phyloP scores from a whole-genome alignment of 1,140 invertebrate genomes.

The Hyles euphorbiae region DNA sequence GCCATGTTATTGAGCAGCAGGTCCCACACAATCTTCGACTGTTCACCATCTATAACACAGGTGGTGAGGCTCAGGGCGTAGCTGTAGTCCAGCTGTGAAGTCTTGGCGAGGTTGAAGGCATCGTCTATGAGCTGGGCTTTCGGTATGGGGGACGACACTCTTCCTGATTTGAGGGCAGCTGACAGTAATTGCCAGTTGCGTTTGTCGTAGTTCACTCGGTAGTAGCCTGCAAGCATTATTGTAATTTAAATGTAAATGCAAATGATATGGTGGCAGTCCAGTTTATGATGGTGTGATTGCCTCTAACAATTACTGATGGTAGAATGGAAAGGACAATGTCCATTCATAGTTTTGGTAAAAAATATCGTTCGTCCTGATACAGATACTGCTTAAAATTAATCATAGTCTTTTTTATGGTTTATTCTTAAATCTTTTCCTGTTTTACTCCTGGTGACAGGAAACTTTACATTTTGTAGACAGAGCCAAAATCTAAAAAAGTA shows the following conservation, averaged over 20 bases:
- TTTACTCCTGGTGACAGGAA: too few relatives aligned
- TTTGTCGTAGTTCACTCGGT: slow-evolving; percentile 85
- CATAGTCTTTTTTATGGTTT: too few relatives aligned
- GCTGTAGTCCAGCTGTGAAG: slow-evolving; percentile 74
- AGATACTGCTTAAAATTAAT: too few relatives aligned
- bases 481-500: too few relatives aligned
- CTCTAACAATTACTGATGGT: too few relatives aligned
- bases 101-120: slow-evolving; percentile 84
- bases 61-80: slow-evolving; percentile 78
- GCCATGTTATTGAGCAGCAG: slow-evolving; percentile 71
- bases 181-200: slow-evolving; percentile 80
- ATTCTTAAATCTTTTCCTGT: too few relatives aligned
- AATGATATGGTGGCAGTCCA: too few relatives aligned
- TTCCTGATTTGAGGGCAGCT: slow-evolving; percentile 68
- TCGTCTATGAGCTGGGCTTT: slow-evolving; percentile 90
- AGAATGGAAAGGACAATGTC: too few relatives aligned
- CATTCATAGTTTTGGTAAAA: too few relatives aligned
- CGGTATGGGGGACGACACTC: slow-evolving; percentile 74
- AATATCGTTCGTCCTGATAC: too few relatives aligned
- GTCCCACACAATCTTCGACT: slow-evolving; percentile 78
- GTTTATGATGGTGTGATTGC: too few relatives aligned
- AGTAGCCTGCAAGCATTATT: slow-evolving; percentile 79
- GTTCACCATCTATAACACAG: slow-evolving; percentile 78
- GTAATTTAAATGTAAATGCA: slow-evolving; percentile 53
- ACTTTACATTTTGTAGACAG: too few relatives aligned